phyloP scores from a whole-genome alignment of 2,888 invertebrate genomes.

The Ophion ventricosus region DNA sequence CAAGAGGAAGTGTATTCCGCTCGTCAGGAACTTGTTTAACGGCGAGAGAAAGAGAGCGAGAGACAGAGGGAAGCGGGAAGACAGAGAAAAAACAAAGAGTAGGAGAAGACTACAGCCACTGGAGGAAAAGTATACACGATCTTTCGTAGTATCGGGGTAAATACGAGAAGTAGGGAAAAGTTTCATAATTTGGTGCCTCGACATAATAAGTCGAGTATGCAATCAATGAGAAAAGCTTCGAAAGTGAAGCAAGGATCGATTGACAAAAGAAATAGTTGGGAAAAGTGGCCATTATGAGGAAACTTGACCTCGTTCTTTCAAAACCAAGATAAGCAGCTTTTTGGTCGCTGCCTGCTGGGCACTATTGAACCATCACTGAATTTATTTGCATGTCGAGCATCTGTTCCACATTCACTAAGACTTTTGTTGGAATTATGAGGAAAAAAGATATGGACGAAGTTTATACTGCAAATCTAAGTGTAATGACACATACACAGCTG shows the following conservation, averaged over 20 bases:
- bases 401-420: background rate
- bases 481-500: too few species aligned
- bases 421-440: background rate
- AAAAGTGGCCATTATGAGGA: constrained; percentile 29
- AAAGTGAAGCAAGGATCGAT: constrained; percentile 33
- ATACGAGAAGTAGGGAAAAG: constrained; percentile 54
- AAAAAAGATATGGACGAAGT: background rate
- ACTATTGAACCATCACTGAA: background rate
- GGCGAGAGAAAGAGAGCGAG: constrained; percentile 35
- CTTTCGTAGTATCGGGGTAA: constrained; percentile 40
- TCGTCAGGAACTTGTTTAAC: constrained; percentile 62
- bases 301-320: constrained; percentile 19
- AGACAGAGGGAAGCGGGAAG: background rate
- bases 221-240: constrained; percentile 13
- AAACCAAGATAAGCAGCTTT: constrained; percentile 8
- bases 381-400: background rate
- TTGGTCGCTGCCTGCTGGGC: background rate
- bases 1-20: constrained; percentile 50
- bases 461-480: too few species aligned
- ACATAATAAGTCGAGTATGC: constrained; percentile 37
- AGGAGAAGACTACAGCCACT: constrained; percentile 35
- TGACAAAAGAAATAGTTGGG: constrained; percentile 5
- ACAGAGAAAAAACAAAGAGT: background rate
- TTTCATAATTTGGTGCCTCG: constrained; percentile 62
- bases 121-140: constrained; percentile 38